Percentiles rank a stretch among this genome's conserved stretches.
These are phyloP conservation scores for Pangasius macronema DNA, from an alignment of 2,797 vertebrate genomes.

Conservation along the genomic window DNA sequence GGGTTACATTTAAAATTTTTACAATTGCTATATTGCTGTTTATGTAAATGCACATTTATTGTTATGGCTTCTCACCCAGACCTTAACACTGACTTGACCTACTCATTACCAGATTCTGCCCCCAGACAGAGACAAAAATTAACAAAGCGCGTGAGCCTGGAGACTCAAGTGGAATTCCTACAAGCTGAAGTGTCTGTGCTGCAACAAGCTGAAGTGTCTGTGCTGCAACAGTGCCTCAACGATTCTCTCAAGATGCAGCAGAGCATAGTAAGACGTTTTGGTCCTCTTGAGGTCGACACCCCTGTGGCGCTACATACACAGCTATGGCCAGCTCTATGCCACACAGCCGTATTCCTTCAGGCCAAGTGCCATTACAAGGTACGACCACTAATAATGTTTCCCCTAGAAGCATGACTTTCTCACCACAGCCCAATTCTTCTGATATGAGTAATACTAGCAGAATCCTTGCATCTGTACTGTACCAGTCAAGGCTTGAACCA, in stretches of 20 bases:
- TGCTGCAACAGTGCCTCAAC: too few species aligned
- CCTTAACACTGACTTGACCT: not conserved
- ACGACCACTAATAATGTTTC: not conserved
- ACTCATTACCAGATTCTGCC: too few species aligned
- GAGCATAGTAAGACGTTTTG: not conserved
- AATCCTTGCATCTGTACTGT: not conserved
- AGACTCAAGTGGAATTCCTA: not conserved
- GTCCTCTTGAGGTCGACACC: accelerated
- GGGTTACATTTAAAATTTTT: too few species aligned
- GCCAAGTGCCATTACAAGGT: not conserved
- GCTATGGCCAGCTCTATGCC: not conserved
- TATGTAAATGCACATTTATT: not conserved
- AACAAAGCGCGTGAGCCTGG: not conserved
- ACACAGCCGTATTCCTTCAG: not conserved
- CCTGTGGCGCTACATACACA: not conserved
- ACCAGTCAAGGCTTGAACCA: too few species aligned
- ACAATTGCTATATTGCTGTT: too few species aligned
- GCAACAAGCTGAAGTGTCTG: too few species aligned
- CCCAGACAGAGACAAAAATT: too few species aligned
- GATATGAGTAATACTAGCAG: not conserved
- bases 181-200: too few species aligned
- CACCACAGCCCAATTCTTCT: not conserved
- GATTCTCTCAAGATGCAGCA: not conserved
- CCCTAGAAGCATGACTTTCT: not conserved
- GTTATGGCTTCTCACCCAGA: not conserved